A percentile compares a stretch with the other conserved stretches of the same genome.
Evolutionary conservation across 2,797 vertebrate genomes (phyloP).

Genomic region (Notamacropus eugenii): DNA sequence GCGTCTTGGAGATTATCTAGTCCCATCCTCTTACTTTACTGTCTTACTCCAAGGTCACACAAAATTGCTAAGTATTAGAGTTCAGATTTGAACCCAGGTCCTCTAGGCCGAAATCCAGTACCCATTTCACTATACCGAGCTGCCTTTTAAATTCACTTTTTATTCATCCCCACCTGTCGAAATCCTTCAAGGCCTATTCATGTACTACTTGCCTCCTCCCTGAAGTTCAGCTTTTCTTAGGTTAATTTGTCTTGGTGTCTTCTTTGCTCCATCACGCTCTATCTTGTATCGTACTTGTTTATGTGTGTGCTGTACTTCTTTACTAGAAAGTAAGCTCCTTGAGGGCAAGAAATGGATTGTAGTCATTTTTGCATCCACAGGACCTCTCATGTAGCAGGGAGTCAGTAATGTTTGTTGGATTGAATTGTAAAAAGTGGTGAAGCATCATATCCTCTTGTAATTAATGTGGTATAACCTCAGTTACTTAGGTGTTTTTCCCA

Average conservation of each 20-base stretch:
- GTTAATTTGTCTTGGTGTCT: not conserved
- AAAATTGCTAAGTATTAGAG: not conserved
- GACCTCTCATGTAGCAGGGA: not conserved
- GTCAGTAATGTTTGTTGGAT: not conserved
- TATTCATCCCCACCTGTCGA: not conserved
- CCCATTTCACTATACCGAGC: not conserved
- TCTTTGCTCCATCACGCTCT: not conserved
- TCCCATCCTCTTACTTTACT: not conserved
- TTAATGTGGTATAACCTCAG: slow-evolving; percentile 32
- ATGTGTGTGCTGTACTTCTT: not conserved
- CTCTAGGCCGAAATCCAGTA: not conserved
- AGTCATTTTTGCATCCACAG: not conserved
- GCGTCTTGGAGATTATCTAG: not conserved
- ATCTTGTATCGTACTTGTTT: not conserved
- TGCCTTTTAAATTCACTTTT: not conserved
- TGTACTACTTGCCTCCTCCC: not conserved
- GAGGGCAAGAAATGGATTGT: not conserved
- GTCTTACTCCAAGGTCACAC: not conserved
- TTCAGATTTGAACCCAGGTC: not conserved
- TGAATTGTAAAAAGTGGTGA: slow-evolving; percentile 51
- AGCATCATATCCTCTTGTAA: slow-evolving; percentile 19
- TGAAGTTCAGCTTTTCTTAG: not conserved
- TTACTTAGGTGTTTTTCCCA: slow-evolving; percentile 25
- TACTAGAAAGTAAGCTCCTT: not conserved
- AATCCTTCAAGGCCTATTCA: not conserved